A percentile compares a stretch with the other conserved stretches of the same genome.
These are phyloP conservation scores for Nephrocerus scutellatus DNA, from an alignment of 2,888 invertebrate species.

Conservation along the genomic window DNA sequence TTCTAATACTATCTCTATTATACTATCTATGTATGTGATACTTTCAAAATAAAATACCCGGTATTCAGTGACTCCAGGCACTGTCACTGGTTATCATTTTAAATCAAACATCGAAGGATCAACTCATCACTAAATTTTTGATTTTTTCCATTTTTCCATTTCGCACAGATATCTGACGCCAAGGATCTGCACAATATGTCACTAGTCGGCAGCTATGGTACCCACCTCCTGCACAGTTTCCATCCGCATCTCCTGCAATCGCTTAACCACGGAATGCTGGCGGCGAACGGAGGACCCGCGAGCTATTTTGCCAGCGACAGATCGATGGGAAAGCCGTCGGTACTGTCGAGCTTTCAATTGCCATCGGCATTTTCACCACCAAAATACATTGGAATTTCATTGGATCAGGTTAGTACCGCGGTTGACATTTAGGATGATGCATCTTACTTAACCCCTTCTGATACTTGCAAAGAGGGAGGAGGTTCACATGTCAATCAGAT, in stretches of 20 bases:
- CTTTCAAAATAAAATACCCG: no score
- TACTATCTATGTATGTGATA: no score
- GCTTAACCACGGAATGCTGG: slow-evolving; percentile 54
- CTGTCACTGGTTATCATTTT: no score
- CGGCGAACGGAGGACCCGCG: slow-evolving; percentile 45
- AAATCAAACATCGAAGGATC: no score
- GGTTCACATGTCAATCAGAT: not conserved
- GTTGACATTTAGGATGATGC: no score
- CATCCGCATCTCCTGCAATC: slow-evolving; percentile 68
- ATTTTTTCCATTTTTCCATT: slow-evolving; percentile 10
- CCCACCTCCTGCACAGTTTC: slow-evolving; percentile 63
- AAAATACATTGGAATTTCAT: slow-evolving; percentile 53
- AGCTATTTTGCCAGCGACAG: slow-evolving; percentile 48
- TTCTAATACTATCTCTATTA: no score
- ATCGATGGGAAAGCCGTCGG: slow-evolving; percentile 51
- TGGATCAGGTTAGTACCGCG: slow-evolving; percentile 44
- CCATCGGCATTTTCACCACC: slow-evolving; percentile 67
- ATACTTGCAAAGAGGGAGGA: not conserved
- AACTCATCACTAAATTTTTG: not conserved
- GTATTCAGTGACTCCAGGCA: no score
- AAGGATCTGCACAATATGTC: slow-evolving; percentile 60
- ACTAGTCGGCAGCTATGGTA: slow-evolving; percentile 60
- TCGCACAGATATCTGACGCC: slow-evolving; percentile 49
- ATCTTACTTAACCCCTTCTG: slow-evolving; percentile 7
- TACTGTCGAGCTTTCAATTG: slow-evolving; percentile 59